These are phyloP conservation scores for Grammomys dolichurus DNA, from an alignment of 2,113 vertebrate species.

Conservation along the genomic window DNA sequence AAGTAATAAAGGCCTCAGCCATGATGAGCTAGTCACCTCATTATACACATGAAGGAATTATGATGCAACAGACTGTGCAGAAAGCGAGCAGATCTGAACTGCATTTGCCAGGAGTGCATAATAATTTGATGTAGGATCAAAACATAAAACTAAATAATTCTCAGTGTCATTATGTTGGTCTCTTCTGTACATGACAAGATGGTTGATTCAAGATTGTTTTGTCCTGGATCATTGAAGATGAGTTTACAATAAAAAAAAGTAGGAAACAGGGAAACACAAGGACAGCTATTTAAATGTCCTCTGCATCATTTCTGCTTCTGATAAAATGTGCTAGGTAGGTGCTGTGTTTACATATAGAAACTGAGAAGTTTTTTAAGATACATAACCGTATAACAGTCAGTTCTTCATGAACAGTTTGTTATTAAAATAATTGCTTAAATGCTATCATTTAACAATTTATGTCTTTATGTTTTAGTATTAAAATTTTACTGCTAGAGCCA, in stretches of 20 bases:
- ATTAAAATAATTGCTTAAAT: background rate
- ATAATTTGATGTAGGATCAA: conserved; percentile 29
- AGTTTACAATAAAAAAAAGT: conserved; percentile 34
- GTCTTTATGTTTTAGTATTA: background rate
- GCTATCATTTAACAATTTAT: background rate
- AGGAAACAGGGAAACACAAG: background rate
- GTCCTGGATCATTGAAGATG: background rate
- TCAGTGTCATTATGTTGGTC: background rate
- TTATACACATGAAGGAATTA: background rate
- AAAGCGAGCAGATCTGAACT: background rate
- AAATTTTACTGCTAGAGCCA: background rate
- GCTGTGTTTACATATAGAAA: background rate
- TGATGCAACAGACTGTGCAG: background rate
- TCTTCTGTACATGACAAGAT: background rate
- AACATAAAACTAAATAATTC: background rate
- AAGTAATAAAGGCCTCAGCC: background rate
- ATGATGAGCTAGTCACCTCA: background rate
- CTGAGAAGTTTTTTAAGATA: background rate
- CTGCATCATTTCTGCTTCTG: background rate
- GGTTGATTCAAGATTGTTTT: background rate
- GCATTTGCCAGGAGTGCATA: background rate
- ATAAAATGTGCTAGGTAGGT: background rate
- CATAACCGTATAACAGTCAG: background rate
- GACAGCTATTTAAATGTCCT: background rate
- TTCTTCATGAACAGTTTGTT: background rate